phyloP scores from a whole-genome alignment of 2,113 vertebrate species.

The Capreolus pygargus region DNA sequence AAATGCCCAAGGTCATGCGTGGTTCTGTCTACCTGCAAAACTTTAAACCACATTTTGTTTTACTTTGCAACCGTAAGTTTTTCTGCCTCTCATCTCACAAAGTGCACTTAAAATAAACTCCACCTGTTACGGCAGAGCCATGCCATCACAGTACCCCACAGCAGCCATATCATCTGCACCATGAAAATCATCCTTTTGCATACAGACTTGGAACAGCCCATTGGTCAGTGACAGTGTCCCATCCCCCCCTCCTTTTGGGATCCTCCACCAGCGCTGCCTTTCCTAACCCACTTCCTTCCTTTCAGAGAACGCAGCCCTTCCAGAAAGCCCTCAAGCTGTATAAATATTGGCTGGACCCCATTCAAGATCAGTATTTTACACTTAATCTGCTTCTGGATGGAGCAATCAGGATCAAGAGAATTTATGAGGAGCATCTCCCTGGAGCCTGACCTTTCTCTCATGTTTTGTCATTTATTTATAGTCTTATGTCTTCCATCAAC shows the following conservation, averaged over 20 bases:
- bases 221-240: not conserved
- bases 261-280: not conserved
- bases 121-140: not conserved
- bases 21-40: not conserved
- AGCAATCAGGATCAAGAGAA: conserved; percentile 20
- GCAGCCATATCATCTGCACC: not conserved
- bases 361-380: conserved; percentile 57
- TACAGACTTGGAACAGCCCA: not conserved
- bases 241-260: not conserved
- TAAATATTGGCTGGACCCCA: conserved; percentile 20
- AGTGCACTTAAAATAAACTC: not conserved
- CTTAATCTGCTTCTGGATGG: conserved; percentile 48
- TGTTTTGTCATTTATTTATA: conserved; percentile 59
- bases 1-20: not conserved
- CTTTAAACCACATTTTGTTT: not conserved
- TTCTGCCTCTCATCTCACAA: not conserved
- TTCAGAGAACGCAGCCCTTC: not conserved
- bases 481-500: conserved; percentile 14
- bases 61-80: not conserved
- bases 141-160: no score
- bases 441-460: conserved; percentile 30
- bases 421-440: conserved; percentile 36
- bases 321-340: conserved; percentile 36
- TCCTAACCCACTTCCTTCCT: not conserved
- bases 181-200: not conserved